Percentiles rank a stretch among this genome's conserved stretches.
These are phyloP conservation scores for Corbicula japonica DNA, from an alignment of 2,888 invertebrate species.

Conservation along the genomic window DNA sequence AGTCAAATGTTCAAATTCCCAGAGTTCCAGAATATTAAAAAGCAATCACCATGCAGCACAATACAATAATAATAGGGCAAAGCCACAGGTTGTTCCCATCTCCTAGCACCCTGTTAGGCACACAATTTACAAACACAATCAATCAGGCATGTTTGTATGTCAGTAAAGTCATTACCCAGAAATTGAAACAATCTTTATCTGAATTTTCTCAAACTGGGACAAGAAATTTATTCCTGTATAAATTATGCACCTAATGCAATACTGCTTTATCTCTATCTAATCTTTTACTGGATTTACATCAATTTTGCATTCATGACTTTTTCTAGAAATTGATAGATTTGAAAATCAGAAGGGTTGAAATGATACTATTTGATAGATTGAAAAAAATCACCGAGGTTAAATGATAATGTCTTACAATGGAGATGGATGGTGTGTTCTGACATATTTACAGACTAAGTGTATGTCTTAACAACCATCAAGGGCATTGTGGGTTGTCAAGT, in stretches of 20 bases:
- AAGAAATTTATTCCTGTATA: slow-evolving; percentile 37
- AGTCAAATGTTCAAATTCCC: slow-evolving; percentile 31
- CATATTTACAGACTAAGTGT: no score
- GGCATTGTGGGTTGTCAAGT: no score
- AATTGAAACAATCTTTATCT: slow-evolving; percentile 54
- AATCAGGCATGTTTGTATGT: slow-evolving; percentile 60
- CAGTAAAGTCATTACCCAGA: slow-evolving; percentile 55
- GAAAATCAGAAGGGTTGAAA: no score
- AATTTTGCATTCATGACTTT: no score
- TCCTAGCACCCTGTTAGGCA: slow-evolving; percentile 62
- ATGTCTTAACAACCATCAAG: no score
- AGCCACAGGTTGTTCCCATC: slow-evolving; percentile 48
- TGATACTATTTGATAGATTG: slow-evolving; percentile 40
- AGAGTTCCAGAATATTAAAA: slow-evolving; percentile 31
- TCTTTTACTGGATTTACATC: no score
- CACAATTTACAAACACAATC: slow-evolving; percentile 63
- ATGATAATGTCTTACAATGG: slow-evolving; percentile 24
- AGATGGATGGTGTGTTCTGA: slow-evolving; percentile 30
- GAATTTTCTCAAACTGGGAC: slow-evolving; percentile 54
- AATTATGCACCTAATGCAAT: no score
- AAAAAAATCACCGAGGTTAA: slow-evolving; percentile 33
- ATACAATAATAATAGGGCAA: slow-evolving; percentile 32
- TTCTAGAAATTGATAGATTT: no score
- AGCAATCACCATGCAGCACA: slow-evolving; percentile 32
- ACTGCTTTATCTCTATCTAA: no score